A percentile compares a stretch with the other conserved stretches of the same genome.
phyloP scores from a whole-genome alignment of 2,797 vertebrate species.

The Rhinatrema bivittatum region DNA sequence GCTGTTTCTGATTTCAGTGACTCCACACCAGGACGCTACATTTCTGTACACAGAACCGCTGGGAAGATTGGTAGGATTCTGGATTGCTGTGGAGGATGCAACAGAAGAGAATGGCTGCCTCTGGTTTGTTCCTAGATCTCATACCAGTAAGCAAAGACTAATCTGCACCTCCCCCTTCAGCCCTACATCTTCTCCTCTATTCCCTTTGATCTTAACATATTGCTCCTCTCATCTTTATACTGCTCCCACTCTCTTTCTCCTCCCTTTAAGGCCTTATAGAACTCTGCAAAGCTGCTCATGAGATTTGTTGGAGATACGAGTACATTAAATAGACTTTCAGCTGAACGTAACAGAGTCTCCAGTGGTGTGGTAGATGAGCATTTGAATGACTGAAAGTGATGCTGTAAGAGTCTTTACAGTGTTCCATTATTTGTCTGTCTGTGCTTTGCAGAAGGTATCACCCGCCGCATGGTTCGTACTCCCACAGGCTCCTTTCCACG shows the following conservation, averaged over 20 bases:
- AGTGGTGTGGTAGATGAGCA: too few relatives aligned
- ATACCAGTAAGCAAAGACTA: slow-evolving; percentile 60
- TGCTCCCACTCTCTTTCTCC: too few relatives aligned
- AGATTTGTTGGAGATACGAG: too few relatives aligned
- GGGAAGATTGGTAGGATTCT: slow-evolving; percentile 75
- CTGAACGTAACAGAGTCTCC: too few relatives aligned
- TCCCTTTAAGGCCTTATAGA: too few relatives aligned
- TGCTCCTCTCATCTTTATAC: too few relatives aligned
- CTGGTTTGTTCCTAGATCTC: slow-evolving; percentile 91
- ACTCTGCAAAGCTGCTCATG: too few relatives aligned
- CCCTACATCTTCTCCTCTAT: fast-evolving
- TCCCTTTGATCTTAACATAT: not conserved
- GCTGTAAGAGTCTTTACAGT: too few relatives aligned
- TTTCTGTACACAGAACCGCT: slow-evolving; percentile 89
- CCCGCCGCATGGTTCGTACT: slow-evolving; percentile 76
- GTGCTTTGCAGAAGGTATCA: slow-evolving; percentile 63
- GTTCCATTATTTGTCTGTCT: too few relatives aligned
- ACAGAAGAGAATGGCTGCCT: slow-evolving; percentile 79
- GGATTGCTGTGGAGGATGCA: slow-evolving; percentile 87
- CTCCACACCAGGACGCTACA: slow-evolving; percentile 83
- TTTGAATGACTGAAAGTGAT: too few relatives aligned
- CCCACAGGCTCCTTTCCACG: slow-evolving; percentile 52
- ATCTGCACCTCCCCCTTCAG: not conserved
- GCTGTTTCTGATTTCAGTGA: slow-evolving; percentile 54
- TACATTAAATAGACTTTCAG: too few relatives aligned